Evolutionary conservation across 2,888 invertebrate species (phyloP), one percentile per base, ranked within the genome.

Genomic region (Caenorhabditis virilis): DNA sequence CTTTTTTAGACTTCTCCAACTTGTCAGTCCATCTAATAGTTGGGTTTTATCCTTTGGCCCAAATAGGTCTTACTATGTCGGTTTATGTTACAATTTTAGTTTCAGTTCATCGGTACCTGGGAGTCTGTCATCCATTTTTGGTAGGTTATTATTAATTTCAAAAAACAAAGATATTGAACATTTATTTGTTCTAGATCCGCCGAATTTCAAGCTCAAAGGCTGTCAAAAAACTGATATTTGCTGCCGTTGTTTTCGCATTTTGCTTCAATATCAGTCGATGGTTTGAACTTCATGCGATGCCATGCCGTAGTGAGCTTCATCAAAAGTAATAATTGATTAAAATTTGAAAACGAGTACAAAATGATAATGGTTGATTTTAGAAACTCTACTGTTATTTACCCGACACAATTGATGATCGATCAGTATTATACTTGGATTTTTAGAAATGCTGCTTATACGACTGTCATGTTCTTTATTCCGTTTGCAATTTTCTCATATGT

Each of bases 81-180:
- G 79, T 79, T 23, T 78, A 77, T 57, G 62, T 79, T 47, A 79
- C 79, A 2, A 71, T 76, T n/a, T 49, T 75, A 11, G 78, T 79
- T 11, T 77, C 78, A 2, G 74, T 78, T 3, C 77, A 79, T 60
- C 62, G 79, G 20, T 79, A 79, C 48, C 63, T 78, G 6, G 79
- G 77, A 22, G 77, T 79, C 3, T 78, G 78, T 54, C 78, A 78
- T 68, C 79, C 79, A 15, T 79, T 79, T 43, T 50, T 68, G 66
- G 69, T 70, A 18, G 26, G 61, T 25, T 18, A 11, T 20, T 22
- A 15, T 30, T 13, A n/a, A 11, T 6, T 27, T 47, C 20, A 43
- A 22, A 25, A 52, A 35, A 64, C 78, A 2, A 77, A 78, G 41
- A 62, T 73, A 45, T 79, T 72, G 9, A 27, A 20, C n/a, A 15